Conservation (phyloP, 2,888 invertebrate species). For the Netelia fuscicornis region DNA sequence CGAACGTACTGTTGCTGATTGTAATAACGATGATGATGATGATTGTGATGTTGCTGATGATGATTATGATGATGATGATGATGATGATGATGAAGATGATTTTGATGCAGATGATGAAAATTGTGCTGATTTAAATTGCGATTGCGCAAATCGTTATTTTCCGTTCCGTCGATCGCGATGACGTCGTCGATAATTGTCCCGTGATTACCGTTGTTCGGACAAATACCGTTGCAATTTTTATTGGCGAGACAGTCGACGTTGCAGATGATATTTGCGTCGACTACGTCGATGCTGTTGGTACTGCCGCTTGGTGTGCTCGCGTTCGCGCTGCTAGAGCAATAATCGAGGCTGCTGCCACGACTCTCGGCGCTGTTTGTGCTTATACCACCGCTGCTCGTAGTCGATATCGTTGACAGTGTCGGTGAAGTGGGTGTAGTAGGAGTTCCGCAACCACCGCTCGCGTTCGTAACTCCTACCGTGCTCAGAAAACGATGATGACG, state of each 20-base stretch:
- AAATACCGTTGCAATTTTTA: conserved; percentile 14
- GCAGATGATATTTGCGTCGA: conserved; percentile 67
- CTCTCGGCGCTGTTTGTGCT: conserved; percentile 64
- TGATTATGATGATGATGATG: conserved; percentile 46
- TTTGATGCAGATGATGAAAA: conserved; percentile 23
- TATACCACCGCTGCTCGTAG: conserved; percentile 73
- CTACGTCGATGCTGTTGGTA: conserved; percentile 69
- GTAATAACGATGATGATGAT: conserved; percentile 56
- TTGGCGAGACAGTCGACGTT: conserved; percentile 49
- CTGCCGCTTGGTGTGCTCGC: conserved; percentile 62
- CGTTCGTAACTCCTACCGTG: conserved; percentile 59
- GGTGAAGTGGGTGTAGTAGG: conserved; percentile 78
- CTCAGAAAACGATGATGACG: conserved; percentile 67
- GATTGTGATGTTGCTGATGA: conserved; percentile 46
- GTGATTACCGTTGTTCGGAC: conserved; percentile 7
- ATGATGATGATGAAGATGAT: conserved; percentile 46
- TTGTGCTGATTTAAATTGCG: conserved; percentile 29
- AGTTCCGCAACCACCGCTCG: conserved; percentile 58
- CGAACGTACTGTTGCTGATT: conserved; percentile 37
- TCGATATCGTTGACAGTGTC: conserved; percentile 75
- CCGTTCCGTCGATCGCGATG: neutral
- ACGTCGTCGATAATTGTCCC: conserved; percentile 33
- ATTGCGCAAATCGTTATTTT: neutral
- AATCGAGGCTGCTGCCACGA: conserved; percentile 39
- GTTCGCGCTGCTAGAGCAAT: conserved; percentile 53